These are phyloP conservation scores for Microtus obscurus DNA, from an alignment of 2,797 vertebrate species.

Conservation along the genomic window DNA sequence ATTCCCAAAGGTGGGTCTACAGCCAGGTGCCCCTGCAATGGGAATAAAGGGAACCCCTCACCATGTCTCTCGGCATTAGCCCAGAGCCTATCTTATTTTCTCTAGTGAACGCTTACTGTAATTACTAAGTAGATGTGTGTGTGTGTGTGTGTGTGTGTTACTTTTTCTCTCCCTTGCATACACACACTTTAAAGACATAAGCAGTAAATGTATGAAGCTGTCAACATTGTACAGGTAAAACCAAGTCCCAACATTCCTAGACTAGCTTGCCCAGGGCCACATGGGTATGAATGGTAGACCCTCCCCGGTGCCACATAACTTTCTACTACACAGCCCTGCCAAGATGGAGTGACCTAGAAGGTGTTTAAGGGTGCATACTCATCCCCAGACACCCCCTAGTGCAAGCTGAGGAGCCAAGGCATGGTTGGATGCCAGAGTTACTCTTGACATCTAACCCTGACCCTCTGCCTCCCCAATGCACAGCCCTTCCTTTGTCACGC, in stretches of 20 bases:
- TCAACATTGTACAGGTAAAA: not conserved
- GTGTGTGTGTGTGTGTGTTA: too few species aligned
- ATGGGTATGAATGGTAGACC: rapidly evolving
- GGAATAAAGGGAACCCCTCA: not conserved
- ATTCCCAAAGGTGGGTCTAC: not conserved
- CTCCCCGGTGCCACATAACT: not conserved
- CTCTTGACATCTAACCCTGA: not conserved
- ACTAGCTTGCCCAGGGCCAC: not conserved
- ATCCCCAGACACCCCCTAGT: not conserved
- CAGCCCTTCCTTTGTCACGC: not conserved
- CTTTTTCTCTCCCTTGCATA: not conserved
- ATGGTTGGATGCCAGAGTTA: not conserved
- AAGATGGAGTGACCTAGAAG: not conserved
- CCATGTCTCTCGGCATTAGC: not conserved
- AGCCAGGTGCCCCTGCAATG: rapidly evolving
- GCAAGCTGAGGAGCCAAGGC: not conserved
- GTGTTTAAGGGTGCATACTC: not conserved
- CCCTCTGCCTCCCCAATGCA: not conserved
- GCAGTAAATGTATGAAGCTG: not conserved
- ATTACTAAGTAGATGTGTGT: not conserved
- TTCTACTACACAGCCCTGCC: not conserved
- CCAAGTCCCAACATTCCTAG: not conserved
- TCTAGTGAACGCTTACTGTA: not conserved
- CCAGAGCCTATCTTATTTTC: not conserved
- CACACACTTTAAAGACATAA: not conserved